Evolutionary conservation across 2,113 vertebrate species (phyloP), one percentile per base, ranked within the genome.

Genomic region (Arenaria interpres): DNA sequence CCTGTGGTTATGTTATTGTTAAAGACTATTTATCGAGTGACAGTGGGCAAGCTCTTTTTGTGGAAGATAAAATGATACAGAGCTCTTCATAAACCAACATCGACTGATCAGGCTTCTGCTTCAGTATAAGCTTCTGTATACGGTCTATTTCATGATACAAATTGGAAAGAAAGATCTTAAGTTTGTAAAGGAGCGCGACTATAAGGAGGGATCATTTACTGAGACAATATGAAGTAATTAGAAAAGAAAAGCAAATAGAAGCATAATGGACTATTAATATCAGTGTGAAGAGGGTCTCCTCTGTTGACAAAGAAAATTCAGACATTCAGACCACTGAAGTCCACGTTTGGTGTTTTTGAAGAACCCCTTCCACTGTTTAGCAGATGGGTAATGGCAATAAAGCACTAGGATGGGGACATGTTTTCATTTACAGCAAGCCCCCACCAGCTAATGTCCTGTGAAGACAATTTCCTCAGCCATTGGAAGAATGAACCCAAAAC

Each of bases 21-120:
- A 68, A 96, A 93, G 23, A 30, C 59, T 78, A 78, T 87, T 94
- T 96, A 94, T 54, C 12, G n/a, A 90, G 59, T 90, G 92, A 88
- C 39, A 95, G 28, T 39, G 74, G 85, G 71, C 32, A 94, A 84
- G 63, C 32, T 85, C 64, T 80, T 91, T 60, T 67, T 41, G 17
- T 66, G 51, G 19, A 86, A 83, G 68, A 86, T 33, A 93, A 92
- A 92, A 94, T 62, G 25, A 91, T 68, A 53, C 16, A 46, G 63
- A 41, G 39, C 24, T 79, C n/a, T 90, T 76, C 51, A 54, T 59
- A 94, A 82, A 53, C 33, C 24, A 71, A 17, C 35, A 93, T 25
- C 28, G 73, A 53, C 30, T 53, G 30, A 90, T 71, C 27, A 33
- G 51, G 79, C 83, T 96, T 78, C 62, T 66, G 16, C 35, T 71